Evolutionary conservation across 2,888 invertebrate genomes (phyloP).

Genomic region (Zygogramma bicolorata): DNA sequence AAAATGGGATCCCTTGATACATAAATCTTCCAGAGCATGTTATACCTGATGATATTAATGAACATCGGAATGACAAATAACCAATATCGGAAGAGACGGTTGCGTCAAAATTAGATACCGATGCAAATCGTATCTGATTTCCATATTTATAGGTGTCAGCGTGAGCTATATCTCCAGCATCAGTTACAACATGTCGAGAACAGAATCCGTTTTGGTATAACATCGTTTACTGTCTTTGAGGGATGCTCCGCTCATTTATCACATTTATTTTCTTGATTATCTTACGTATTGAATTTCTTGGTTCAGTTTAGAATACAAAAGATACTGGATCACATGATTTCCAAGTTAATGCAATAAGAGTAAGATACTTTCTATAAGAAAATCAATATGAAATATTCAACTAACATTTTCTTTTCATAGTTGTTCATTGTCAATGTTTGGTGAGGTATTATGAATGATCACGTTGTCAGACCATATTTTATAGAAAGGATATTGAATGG

Average conservation of each 20-base stretch:
- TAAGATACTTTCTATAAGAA: too few species aligned
- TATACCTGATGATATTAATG: conserved; percentile 41
- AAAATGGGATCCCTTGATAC: conserved; percentile 20
- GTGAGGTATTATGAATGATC: too few species aligned
- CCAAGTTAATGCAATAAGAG: too few species aligned
- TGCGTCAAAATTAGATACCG: conserved; percentile 40
- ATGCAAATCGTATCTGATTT: conserved; percentile 36
- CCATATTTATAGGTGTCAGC: conserved; percentile 40
- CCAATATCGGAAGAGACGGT: conserved; percentile 31
- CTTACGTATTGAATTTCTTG: conserved; percentile 5
- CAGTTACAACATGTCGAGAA: conserved; percentile 30
- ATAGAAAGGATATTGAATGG: too few species aligned
- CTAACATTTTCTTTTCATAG: too few species aligned
- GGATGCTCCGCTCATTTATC: background rate
- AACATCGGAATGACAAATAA: conserved; percentile 43
- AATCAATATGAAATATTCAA: too few species aligned
- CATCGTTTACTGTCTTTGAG: background rate
- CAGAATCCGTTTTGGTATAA: conserved; percentile 28
- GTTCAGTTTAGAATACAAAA: background rate
- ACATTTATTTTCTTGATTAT: conserved; percentile 6
- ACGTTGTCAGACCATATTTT: too few species aligned
- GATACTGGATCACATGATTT: too few species aligned
- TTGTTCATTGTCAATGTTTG: too few species aligned
- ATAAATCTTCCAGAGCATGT: conserved; percentile 32
- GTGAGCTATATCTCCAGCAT: conserved; percentile 28